Conservation (phyloP, 2,888 invertebrate genomes). For the Ferrisia virgata region DNA sequence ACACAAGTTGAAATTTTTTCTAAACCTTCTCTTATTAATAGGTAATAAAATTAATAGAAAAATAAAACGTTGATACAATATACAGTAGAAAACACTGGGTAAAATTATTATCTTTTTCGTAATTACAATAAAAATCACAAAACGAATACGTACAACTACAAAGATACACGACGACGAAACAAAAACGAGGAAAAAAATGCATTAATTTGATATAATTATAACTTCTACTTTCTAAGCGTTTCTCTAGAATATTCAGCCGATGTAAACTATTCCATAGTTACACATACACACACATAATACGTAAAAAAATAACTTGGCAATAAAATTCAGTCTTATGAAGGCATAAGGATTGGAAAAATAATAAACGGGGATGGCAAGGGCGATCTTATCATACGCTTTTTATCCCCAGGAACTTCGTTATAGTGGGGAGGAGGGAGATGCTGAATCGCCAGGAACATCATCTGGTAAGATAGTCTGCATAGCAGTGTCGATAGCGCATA, state of each 20-base stretch:
- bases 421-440: background rate
- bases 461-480: background rate
- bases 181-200: background rate
- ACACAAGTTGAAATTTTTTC: background rate
- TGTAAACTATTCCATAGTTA: background rate
- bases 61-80: background rate
- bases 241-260: background rate
- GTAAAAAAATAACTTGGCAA: constrained; percentile 39
- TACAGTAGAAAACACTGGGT: background rate
- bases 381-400: background rate
- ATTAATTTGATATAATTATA: background rate
- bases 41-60: background rate
- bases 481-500: background rate
- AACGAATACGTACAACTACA: constrained; percentile 4
- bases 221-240: background rate
- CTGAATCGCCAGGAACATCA: background rate
- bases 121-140: background rate
- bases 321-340: constrained; percentile 36
- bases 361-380: background rate
- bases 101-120: background rate
- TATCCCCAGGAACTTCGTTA: background rate
- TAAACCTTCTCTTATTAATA: background rate
- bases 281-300: background rate
- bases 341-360: background rate
- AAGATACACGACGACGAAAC: background rate